phyloP scores from a whole-genome alignment of 2,797 vertebrate genomes.

The Glossophaga mutica region DNA sequence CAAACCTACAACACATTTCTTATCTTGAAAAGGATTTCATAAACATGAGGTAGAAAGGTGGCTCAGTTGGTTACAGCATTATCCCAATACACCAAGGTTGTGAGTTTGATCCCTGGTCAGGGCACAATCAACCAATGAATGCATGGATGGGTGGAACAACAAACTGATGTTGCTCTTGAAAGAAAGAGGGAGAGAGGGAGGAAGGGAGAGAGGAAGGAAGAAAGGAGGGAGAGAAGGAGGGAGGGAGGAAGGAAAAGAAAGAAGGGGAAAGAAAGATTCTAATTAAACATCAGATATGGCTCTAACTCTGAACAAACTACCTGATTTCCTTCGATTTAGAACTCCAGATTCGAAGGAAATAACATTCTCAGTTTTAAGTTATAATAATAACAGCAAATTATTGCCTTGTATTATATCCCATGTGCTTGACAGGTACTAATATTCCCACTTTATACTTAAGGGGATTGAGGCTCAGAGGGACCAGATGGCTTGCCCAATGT shows the following conservation, averaged over 20 bases:
- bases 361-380: neutral
- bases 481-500: neutral
- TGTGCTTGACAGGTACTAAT: neutral
- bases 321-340: neutral
- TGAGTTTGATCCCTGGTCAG: neutral
- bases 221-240: no score
- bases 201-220: no score
- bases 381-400: neutral
- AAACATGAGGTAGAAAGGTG: neutral
- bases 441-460: neutral
- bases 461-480: neutral
- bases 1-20: neutral
- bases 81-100: neutral
- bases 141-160: neutral
- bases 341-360: neutral
- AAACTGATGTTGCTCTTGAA: no score
- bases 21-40: neutral
- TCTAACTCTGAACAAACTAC: conserved; percentile 21
- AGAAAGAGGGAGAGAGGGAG: no score
- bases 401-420: neutral
- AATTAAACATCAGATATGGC: neutral
- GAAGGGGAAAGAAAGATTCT: neutral
- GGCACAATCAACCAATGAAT: neutral
- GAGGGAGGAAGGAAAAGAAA: no score
- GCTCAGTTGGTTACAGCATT: neutral